A percentile compares a stretch with the other conserved stretches of the same genome.
Evolutionary conservation across 2,797 vertebrate genomes (phyloP).

Genomic region (Lacerta bilineata): DNA sequence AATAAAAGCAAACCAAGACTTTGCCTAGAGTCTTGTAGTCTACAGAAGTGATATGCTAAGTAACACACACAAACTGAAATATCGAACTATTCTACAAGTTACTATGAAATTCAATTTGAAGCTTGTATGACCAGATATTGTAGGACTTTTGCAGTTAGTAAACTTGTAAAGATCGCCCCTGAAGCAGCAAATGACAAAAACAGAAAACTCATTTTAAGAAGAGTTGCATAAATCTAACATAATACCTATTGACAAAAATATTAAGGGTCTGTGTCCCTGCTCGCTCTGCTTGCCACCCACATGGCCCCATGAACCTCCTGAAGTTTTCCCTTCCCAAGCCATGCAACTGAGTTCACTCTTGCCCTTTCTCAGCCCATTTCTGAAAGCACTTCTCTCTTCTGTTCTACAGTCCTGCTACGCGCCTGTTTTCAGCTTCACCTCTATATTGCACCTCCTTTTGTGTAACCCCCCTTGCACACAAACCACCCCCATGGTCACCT

Average conservation of each 20-base stretch:
- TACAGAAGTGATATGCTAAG: too few relatives aligned
- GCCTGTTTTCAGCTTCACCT: too few relatives aligned
- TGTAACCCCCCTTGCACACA: too few relatives aligned
- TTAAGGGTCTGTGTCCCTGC: background rate
- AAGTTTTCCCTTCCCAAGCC: too few relatives aligned
- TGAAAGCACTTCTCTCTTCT: too few relatives aligned
- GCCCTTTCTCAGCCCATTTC: too few relatives aligned
- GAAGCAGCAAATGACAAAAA: background rate
- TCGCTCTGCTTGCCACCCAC: too few relatives aligned
- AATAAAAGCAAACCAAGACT: background rate
- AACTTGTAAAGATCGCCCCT: background rate
- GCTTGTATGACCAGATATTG: background rate
- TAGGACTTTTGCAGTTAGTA: background rate
- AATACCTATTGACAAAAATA: background rate
- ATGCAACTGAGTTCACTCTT: too few relatives aligned
- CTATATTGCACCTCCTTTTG: too few relatives aligned
- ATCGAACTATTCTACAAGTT: background rate
- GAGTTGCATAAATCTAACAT: background rate
- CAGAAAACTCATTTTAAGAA: background rate
- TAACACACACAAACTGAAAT: background rate
- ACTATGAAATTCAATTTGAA: background rate
- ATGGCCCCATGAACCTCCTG: too few relatives aligned
- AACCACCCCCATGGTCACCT: too few relatives aligned
- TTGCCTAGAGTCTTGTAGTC: background rate
- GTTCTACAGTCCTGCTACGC: too few relatives aligned